A percentile compares a stretch with the other conserved stretches of the same genome.
These are phyloP conservation scores for Endomychus coccineus DNA, from an alignment of 2,888 invertebrate genomes.

Conservation along the genomic window DNA sequence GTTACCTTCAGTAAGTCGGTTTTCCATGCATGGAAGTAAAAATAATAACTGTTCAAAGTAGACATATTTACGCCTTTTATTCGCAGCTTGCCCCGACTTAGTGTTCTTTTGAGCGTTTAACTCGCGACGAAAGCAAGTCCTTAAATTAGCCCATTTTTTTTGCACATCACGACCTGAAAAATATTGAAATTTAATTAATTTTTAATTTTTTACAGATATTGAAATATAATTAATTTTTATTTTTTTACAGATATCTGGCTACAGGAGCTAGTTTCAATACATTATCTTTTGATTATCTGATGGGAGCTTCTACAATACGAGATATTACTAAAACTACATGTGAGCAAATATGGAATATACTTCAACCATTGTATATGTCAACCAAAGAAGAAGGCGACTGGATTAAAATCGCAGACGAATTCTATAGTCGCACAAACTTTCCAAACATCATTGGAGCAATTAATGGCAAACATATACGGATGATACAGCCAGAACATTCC, in stretches of 20 bases:
- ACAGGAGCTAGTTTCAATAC: slow-evolving; percentile 27
- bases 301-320: slow-evolving; percentile 27
- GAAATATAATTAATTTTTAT: slow-evolving; percentile 12
- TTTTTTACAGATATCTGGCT: slow-evolving; percentile 27
- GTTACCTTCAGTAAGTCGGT: slow-evolving; percentile 16
- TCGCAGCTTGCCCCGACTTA: slow-evolving; percentile 22
- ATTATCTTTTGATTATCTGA: slow-evolving; percentile 27
- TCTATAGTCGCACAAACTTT: slow-evolving; percentile 28
- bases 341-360: slow-evolving; percentile 26
- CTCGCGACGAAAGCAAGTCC: slow-evolving; percentile 23
- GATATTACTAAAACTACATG: slow-evolving; percentile 27
- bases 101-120: slow-evolving; percentile 22
- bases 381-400: slow-evolving; percentile 21
- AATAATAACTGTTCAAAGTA: slow-evolving; percentile 23
- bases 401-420: slow-evolving; percentile 28
- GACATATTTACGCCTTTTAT: slow-evolving; percentile 24
- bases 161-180: slow-evolving; percentile 21
- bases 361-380: slow-evolving; percentile 19
- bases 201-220: slow-evolving; percentile 21
- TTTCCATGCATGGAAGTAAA: slow-evolving; percentile 23
- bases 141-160: slow-evolving; percentile 19
- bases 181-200: slow-evolving; percentile 2
- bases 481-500: slow-evolving; percentile 24
- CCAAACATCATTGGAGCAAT: slow-evolving; percentile 32
- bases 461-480: slow-evolving; percentile 29